These are phyloP conservation scores for Drosophila novamexicana DNA, from an alignment of 1,140 invertebrate species.

Conservation along the genomic window DNA sequence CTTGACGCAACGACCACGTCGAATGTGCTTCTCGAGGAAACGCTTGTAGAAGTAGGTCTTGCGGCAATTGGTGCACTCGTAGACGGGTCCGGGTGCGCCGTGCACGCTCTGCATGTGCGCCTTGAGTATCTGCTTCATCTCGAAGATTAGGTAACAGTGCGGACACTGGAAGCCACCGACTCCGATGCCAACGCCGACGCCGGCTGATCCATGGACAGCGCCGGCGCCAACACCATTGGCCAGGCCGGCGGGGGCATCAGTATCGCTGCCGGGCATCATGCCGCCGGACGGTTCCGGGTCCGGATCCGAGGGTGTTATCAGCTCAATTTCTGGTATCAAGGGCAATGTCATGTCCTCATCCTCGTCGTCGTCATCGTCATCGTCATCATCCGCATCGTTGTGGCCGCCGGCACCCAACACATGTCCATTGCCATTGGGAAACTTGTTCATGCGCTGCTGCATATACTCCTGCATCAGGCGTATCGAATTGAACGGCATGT, in stretches of 20 bases:
- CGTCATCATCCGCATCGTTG: conserved; percentile 36
- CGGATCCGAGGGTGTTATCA: conserved; percentile 72
- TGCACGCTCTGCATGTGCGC: conserved; percentile 82
- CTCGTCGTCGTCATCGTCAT: conserved; percentile 49
- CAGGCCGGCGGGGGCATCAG: conserved; percentile 12
- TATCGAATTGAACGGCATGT: conserved; percentile 73
- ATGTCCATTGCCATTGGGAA: conserved; percentile 55
- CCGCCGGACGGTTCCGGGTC: conserved; percentile 16
- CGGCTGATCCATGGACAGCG: neutral
- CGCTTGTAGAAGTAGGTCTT: conserved; percentile 83
- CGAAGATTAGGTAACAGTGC: conserved; percentile 76
- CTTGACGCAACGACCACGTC: conserved; percentile 82
- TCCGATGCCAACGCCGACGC: neutral
- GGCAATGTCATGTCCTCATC: conserved; percentile 77
- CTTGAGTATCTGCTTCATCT: conserved; percentile 81
- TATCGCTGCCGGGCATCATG: conserved; percentile 6
- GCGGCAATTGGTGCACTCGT: conserved; percentile 81
- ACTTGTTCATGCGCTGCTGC: conserved; percentile 80
- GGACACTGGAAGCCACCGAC: conserved; percentile 68
- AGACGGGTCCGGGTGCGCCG: conserved; percentile 73
- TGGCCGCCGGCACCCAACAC: neutral
- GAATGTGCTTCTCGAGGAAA: conserved; percentile 80
- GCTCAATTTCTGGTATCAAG: conserved; percentile 79
- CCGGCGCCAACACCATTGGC: conserved; percentile 25
- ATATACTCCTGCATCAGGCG: conserved; percentile 82